Conservation (phyloP, 2,113 vertebrate species). For the Tragelaphus imberbis region DNA sequence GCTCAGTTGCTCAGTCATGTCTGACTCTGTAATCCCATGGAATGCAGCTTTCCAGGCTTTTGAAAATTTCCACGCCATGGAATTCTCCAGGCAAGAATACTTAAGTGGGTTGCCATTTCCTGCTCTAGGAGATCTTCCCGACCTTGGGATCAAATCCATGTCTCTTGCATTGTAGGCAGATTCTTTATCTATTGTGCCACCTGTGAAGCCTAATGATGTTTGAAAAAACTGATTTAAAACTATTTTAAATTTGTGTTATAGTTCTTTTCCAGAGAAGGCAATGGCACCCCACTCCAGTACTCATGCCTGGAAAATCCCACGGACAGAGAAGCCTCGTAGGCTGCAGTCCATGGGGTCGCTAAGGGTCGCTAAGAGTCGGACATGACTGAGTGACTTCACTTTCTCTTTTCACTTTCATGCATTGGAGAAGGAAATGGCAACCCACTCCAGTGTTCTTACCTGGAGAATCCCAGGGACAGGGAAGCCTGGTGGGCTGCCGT, state of each 20-base stretch:
- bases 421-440: no score
- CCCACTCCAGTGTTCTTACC: no score
- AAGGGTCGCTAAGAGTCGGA: no score
- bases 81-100: not conserved
- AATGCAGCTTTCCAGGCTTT: not conserved
- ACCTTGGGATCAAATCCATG: not conserved
- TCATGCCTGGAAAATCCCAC: no score
- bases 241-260: not conserved
- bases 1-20: not conserved
- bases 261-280: not conserved
- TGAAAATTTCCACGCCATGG: not conserved
- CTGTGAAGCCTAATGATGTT: not conserved
- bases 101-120: not conserved
- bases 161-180: not conserved
- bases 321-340: no score
- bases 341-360: no score
- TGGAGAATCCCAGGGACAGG: no score
- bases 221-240: not conserved
- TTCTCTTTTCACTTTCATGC: no score
- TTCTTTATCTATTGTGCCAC: not conserved
- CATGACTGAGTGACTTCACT: no score
- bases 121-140: not conserved
- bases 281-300: no score
- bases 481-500: no score
- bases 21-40: not conserved